Percentiles rank a stretch among this genome's conserved stretches.
Evolutionary conservation across 2,797 vertebrate species (phyloP).

Genomic region (Knipowitschia caucasica): DNA sequence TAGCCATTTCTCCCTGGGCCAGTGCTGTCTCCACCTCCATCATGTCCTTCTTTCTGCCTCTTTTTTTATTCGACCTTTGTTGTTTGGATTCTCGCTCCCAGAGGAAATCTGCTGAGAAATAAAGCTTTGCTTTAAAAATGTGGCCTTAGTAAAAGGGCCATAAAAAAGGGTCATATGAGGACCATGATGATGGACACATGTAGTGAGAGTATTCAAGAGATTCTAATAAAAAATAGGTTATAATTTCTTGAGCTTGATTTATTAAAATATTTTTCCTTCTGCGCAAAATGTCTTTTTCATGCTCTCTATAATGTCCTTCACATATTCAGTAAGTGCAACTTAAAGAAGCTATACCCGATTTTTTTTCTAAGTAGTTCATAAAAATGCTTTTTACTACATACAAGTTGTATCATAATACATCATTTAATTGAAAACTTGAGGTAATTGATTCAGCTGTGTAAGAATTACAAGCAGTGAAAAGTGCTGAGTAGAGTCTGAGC

Average conservation of each 20-base stretch:
- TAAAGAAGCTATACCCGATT: no score
- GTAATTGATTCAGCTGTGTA: no score
- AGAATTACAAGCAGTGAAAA: no score
- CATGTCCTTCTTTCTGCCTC: constrained; percentile 43
- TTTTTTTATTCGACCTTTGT: constrained; percentile 52
- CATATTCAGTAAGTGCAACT: no score
- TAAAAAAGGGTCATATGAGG: background rate
- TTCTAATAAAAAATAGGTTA: no score
- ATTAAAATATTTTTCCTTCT: background rate
- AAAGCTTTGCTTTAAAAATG: constrained; percentile 20
- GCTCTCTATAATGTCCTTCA: no score
- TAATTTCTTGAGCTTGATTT: no score
- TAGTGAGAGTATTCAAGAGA: background rate
- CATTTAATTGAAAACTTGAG: no score
- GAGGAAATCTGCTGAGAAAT: constrained; percentile 59
- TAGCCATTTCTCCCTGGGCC: constrained; percentile 44
- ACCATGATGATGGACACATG: background rate
- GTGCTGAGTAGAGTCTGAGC: no score
- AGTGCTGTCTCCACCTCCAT: constrained; percentile 46
- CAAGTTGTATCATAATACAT: no score
- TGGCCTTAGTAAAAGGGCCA: constrained; percentile 12
- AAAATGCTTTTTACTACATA: no score
- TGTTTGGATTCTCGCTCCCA: constrained; percentile 53
- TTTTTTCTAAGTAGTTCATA: no score
- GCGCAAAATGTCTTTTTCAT: background rate